phyloP scores from a whole-genome alignment of 2,797 vertebrate genomes.

The Galaxias olidus region DNA sequence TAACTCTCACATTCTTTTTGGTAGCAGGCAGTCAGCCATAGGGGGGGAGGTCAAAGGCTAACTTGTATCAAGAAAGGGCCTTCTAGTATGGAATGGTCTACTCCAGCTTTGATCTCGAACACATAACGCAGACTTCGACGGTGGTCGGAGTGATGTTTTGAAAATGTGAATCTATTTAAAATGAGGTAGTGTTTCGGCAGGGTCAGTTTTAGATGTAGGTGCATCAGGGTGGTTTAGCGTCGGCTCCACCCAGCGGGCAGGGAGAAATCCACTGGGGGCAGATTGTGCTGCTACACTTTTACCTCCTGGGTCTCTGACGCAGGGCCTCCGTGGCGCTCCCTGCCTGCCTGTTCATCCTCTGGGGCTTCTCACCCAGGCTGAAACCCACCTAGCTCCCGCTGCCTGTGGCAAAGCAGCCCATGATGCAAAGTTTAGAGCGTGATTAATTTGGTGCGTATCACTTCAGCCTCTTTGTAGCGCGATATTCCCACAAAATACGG shows the following conservation, averaged over 20 bases:
- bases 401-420: too few relatives aligned
- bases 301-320: constrained; percentile 11
- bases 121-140: neutral
- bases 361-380: neutral
- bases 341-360: constrained; percentile 25
- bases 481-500: too few relatives aligned
- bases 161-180: constrained; percentile 35
- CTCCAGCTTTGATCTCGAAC: too few relatives aligned
- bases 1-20: too few relatives aligned
- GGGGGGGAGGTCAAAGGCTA: too few relatives aligned
- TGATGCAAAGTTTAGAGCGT: too few relatives aligned
- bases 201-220: constrained; percentile 37
- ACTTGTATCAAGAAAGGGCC: too few relatives aligned
- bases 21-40: too few relatives aligned
- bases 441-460: too few relatives aligned
- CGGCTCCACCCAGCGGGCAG: constrained; percentile 39
- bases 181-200: neutral
- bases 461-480: too few relatives aligned
- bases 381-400: too few relatives aligned
- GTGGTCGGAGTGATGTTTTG: constrained; percentile 26
- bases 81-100: too few relatives aligned
- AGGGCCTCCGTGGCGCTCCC: constrained; percentile 1
- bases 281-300: constrained; percentile 12
- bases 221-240: constrained; percentile 31
- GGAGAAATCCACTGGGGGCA: constrained; percentile 28